Conservation (phyloP, 2,113 vertebrate genomes). For the Speoplatyrhinus poulsoni region DNA sequence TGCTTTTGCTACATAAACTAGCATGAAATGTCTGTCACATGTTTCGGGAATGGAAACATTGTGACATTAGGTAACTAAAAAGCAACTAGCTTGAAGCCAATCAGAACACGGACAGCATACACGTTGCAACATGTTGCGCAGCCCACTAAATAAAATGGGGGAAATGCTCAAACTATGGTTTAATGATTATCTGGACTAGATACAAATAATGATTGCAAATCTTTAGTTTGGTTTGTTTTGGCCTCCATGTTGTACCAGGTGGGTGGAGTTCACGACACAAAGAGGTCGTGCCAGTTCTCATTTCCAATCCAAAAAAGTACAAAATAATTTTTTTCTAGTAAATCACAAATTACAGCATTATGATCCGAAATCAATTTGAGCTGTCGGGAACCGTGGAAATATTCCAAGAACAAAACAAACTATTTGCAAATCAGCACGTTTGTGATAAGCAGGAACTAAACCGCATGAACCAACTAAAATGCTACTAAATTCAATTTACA, state of each 20-base stretch:
- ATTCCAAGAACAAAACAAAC: conserved; percentile 1
- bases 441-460: neutral
- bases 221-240: conserved; percentile 18
- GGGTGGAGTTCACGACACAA: conserved; percentile 17
- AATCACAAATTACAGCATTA: neutral
- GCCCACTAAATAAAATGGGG: neutral
- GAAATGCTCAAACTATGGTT: neutral
- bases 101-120: neutral
- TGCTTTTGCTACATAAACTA: too few relatives aligned
- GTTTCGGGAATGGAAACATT: conserved; percentile 8
- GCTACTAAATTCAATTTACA: conserved; percentile 25
- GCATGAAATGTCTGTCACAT: neutral
- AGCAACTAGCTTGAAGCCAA: conserved; percentile 26
- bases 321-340: neutral
- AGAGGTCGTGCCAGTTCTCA: too few relatives aligned
- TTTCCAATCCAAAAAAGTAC: neutral
- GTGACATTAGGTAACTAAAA: conserved; percentile 17
- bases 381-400: neutral
- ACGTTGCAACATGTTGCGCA: neutral
- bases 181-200: neutral
- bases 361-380: neutral
- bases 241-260: neutral
- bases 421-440: conserved; percentile 27
- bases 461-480: conserved; percentile 56
- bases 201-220: conserved; percentile 19